Conservation (phyloP, 2,797 vertebrate species). For the Syndactyla subalaris region DNA sequence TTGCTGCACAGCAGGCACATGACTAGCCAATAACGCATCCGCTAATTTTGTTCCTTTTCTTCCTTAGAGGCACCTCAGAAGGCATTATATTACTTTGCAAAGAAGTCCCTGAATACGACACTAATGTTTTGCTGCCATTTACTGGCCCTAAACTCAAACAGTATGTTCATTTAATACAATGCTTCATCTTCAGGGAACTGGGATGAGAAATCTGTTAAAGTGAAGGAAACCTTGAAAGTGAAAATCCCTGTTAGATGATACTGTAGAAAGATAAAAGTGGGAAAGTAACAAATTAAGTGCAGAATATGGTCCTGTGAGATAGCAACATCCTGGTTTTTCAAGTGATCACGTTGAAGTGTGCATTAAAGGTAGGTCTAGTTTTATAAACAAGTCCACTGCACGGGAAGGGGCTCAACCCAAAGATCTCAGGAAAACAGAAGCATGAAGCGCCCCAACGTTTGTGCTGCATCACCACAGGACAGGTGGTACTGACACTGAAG, state of each 20-base stretch:
- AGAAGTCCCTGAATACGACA: background rate
- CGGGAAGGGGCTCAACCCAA: background rate
- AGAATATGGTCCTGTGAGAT: background rate
- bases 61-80: background rate
- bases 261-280: background rate
- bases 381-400: background rate
- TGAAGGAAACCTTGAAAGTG: background rate
- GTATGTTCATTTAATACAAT: rapidly evolving
- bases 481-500: rapidly evolving
- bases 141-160: background rate
- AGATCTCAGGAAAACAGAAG: background rate
- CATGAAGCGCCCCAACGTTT: background rate
- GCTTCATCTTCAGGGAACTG: background rate
- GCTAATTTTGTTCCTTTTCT: background rate
- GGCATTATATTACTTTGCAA: background rate
- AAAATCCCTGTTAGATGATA: background rate
- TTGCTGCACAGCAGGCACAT: background rate
- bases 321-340: rapidly evolving
- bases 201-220: background rate
- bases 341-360: rapidly evolving
- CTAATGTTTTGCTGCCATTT: background rate
- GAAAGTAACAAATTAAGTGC: background rate
- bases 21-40: background rate
- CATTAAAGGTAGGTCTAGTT: rapidly evolving
- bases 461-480: too few relatives aligned